These are phyloP conservation scores for Hephaestus fuliginosus DNA, from an alignment of 2,797 vertebrate species.

Conservation along the genomic window DNA sequence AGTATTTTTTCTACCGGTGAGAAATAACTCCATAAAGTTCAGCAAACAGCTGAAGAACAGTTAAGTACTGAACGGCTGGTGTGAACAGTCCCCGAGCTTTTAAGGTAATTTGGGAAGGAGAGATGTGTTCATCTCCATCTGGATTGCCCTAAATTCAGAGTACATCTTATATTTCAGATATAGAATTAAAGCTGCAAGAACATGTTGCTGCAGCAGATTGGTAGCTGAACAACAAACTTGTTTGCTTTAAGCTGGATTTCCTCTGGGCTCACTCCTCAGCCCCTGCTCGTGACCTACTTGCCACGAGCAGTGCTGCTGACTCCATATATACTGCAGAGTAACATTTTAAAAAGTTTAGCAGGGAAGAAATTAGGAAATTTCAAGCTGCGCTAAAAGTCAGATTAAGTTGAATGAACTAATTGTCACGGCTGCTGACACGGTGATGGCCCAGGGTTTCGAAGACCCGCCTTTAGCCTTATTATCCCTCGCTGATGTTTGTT, in stretches of 20 bases:
- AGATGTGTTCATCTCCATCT: slow-evolving; percentile 17
- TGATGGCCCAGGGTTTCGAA: slow-evolving; percentile 20
- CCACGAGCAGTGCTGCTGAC: slow-evolving; percentile 49
- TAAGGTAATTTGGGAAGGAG: background rate
- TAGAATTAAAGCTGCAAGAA: slow-evolving; percentile 34
- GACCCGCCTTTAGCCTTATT: slow-evolving; percentile 33
- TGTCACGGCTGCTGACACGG: slow-evolving; percentile 50
- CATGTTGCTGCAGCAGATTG: slow-evolving; percentile 48
- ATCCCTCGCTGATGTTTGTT: slow-evolving; percentile 47
- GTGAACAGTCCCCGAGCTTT: background rate
- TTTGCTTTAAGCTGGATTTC: slow-evolving; percentile 75
- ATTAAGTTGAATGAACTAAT: slow-evolving; percentile 59
- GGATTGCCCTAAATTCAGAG: slow-evolving; percentile 32
- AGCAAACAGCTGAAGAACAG: background rate
- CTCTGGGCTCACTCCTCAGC: slow-evolving; percentile 41
- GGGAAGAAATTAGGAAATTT: slow-evolving; percentile 38
- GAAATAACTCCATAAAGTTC: background rate
- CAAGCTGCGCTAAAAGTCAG: slow-evolving; percentile 47
- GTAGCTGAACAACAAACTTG: slow-evolving; percentile 53
- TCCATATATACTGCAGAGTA: slow-evolving; percentile 26
- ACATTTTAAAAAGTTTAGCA: slow-evolving; percentile 49
- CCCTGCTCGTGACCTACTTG: slow-evolving; percentile 74
- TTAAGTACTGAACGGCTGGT: background rate
- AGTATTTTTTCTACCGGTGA: background rate
- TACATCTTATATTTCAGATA: slow-evolving; percentile 30